Percentiles rank a stretch among this genome's conserved stretches.
Conservation (phyloP, 2,797 vertebrate genomes). For the Rhinogobio ventralis region DNA sequence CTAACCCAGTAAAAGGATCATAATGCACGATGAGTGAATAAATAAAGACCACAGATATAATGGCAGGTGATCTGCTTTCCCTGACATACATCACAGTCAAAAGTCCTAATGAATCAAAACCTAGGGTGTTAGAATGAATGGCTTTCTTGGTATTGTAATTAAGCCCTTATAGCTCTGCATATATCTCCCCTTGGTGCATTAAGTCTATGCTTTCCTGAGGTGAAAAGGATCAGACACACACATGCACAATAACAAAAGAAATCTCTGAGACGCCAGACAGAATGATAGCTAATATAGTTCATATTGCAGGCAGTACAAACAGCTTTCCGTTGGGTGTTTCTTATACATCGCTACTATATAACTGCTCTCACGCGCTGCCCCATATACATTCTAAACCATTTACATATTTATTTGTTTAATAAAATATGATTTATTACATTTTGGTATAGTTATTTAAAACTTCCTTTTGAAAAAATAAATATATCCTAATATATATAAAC, state of each 20-base stretch:
- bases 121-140: constrained; percentile 76
- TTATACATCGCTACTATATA: not conserved
- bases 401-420: constrained; percentile 16
- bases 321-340: not conserved
- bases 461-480: constrained; percentile 70
- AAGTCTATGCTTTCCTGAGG: constrained; percentile 81
- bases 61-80: constrained; percentile 49
- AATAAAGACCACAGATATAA: not conserved
- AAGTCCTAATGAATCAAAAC: constrained; percentile 67
- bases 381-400: constrained; percentile 13
- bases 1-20: constrained; percentile 41
- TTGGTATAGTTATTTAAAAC: constrained; percentile 67
- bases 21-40: not conserved
- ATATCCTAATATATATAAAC: constrained; percentile 51
- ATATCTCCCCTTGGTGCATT: constrained; percentile 67
- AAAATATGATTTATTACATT: constrained; percentile 61
- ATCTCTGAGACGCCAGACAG: constrained; percentile 66
- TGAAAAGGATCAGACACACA: constrained; percentile 71
- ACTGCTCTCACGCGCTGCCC: not conserved
- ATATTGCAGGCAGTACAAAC: constrained; percentile 53
- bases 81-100: constrained; percentile 63
- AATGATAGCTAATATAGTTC: constrained; percentile 15
- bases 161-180: constrained; percentile 84
- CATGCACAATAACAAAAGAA: constrained; percentile 41
- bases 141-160: constrained; percentile 77